These are phyloP conservation scores for Actinernus sp. DNA, from an alignment of 92 coral and sea anemone genomes.

Conservation along the genomic window DNA sequence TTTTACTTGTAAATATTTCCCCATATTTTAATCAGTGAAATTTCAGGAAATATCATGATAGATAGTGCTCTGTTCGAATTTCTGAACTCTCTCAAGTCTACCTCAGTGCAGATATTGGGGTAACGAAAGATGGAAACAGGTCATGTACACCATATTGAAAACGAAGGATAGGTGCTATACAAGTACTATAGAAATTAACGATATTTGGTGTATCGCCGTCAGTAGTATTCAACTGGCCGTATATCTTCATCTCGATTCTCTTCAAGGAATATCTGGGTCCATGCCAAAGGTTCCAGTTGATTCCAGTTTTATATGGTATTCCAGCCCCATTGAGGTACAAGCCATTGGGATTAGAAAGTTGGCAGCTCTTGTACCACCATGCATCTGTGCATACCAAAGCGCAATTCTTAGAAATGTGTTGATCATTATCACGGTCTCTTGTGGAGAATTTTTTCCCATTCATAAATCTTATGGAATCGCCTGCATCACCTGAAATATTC, in stretches of 20 bases:
- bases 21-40: no score
- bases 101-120: no score
- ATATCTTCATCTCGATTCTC: conserved; percentile 20
- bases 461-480: neutral
- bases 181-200: no score
- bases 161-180: no score
- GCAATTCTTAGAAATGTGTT: neutral
- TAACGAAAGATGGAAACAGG: no score
- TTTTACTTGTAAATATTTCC: no score
- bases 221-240: neutral
- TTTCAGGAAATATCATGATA: no score
- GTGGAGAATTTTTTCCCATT: conserved; percentile 8
- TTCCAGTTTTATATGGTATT: neutral
- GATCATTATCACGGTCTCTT: conserved; percentile 11
- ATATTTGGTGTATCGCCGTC: no score
- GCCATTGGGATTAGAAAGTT: conserved; percentile 6
- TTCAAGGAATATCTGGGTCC: conserved; percentile 4
- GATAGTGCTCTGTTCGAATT: no score
- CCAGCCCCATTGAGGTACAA: neutral
- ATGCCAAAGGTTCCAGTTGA: conserved; percentile 6
- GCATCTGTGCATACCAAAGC: neutral
- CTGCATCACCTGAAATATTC: no score
- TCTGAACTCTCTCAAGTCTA: no score
- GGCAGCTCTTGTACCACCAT: conserved; percentile 22
- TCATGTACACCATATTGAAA: no score